Evolutionary conservation across 2,888 invertebrate genomes (phyloP), one percentile per base, ranked within the genome.

Genomic region (Drosophila incognita): DNA sequence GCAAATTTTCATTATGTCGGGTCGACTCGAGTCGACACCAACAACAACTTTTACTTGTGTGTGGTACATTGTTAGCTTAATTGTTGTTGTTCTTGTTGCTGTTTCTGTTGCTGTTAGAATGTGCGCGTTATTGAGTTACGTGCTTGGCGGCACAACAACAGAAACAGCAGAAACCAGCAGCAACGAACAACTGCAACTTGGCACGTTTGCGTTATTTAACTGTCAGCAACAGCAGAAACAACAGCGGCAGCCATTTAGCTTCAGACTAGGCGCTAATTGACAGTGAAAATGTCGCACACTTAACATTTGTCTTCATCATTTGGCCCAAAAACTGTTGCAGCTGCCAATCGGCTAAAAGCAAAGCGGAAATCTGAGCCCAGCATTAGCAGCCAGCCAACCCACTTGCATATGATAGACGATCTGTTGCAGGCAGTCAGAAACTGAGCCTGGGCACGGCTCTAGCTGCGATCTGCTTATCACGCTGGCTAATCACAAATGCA

Each of bases 61-160:
- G 89, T 89, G 89, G 89, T 77, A 87, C 90, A 86, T 87, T 86
- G 88, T 85, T 89, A 84, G 89, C 89, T 89, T 89, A 85, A 89
- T 85, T 85, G 85, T 89, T 87, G 89, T 75, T 85, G 80, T 53
- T 59, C 27, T 35, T 71, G 49, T 15, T 74, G 27, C 33, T 75
- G 68, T 40, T 66, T 60, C 29, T 73, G 66, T 49, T 71, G 81
- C 67, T 89, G 89, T 87, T 85, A 89, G 87, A 89, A 89, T 85
- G 84, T 82, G 87, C 85, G 74, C 89, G 82, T 85, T 85, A 89
- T 85, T 85, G 89, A 89, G 85, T 89, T 85, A 85, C 85, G 85
- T 89, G 85, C 85, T 87, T 62, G 89, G 85, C 82, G 77, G 82
- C 72, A 66, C 82, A 82, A 46, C 71, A 79, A 42, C 68, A 64